Evolutionary conservation across 2,888 invertebrate species (phyloP).

Genomic region (Criorhina ranunculi): DNA sequence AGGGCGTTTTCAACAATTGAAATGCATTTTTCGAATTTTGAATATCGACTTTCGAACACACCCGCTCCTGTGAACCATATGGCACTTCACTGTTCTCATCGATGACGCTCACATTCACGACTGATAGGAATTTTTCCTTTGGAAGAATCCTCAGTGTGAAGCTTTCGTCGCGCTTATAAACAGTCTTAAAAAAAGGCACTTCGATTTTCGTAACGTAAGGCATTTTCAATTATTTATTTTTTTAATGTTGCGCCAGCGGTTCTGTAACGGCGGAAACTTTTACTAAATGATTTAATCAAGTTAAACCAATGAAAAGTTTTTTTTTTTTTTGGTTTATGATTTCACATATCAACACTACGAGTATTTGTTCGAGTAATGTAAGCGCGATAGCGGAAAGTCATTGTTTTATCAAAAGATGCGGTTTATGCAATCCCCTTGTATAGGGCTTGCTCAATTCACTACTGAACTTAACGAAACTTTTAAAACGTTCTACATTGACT

Average conservation of each 20-base stretch:
- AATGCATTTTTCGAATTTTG: conserved; percentile 49
- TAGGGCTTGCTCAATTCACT: conserved; percentile 5
- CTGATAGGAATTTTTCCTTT: conserved; percentile 69
- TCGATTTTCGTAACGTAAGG: conserved; percentile 57
- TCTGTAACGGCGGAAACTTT: conserved; percentile 31
- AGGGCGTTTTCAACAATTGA: conserved; percentile 64
- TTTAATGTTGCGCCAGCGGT: background rate
- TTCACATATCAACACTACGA: conserved; percentile 24
- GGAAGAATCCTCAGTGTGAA: conserved; percentile 63
- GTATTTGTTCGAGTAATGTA: conserved; percentile 2
- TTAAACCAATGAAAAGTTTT: conserved; percentile 62
- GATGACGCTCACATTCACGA: conserved; percentile 24
- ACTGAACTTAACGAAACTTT: background rate
- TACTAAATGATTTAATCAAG: conserved; percentile 52
- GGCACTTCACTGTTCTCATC: conserved; percentile 9
- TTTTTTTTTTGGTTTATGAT: conserved; percentile 1
- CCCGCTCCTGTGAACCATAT: conserved; percentile 29
- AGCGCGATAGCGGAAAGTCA: conserved; percentile 39
- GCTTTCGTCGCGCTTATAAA: conserved; percentile 66
- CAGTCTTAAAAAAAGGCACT: conserved; percentile 73
- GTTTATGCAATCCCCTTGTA: conserved; percentile 38
- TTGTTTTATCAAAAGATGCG: conserved; percentile 37
- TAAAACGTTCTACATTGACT: background rate
- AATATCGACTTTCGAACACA: conserved; percentile 68
- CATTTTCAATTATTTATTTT: conserved; percentile 54